phyloP scores from a whole-genome alignment of 2,888 invertebrate genomes.

The Lasioglossum lativentre region DNA sequence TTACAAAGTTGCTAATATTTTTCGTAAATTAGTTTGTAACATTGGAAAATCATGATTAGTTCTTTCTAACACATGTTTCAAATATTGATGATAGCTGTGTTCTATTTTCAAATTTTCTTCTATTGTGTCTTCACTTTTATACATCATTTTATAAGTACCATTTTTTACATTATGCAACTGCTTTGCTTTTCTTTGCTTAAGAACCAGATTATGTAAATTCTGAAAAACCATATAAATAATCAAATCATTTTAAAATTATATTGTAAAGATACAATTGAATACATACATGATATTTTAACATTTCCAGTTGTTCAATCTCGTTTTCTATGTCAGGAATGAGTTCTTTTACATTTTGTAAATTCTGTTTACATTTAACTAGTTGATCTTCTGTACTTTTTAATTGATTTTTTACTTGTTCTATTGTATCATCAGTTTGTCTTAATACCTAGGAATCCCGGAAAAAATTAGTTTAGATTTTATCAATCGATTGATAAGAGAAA shows the following conservation, averaged over 20 bases:
- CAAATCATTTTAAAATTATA: conserved; percentile 14
- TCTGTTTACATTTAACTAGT: conserved; percentile 77
- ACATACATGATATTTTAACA: conserved; percentile 84
- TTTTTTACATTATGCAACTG: conserved; percentile 86
- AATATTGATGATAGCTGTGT: conserved; percentile 86
- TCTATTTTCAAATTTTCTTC: conserved; percentile 87
- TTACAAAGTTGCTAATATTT: conserved; percentile 79
- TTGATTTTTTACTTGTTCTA: conserved; percentile 43
- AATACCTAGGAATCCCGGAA: conserved; percentile 25
- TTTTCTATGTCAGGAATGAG: conserved; percentile 78
- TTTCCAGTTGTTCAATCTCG: conserved; percentile 83
- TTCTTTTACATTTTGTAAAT: conserved; percentile 77
- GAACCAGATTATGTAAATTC: conserved; percentile 88
- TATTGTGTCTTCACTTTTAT: conserved; percentile 85
- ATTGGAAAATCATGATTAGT: conserved; percentile 88
- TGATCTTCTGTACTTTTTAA: conserved; percentile 75
- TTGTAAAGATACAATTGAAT: not conserved
- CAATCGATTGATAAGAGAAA: not conserved
- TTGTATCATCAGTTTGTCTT: conserved; percentile 28
- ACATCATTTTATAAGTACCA: conserved; percentile 82
- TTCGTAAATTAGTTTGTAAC: conserved; percentile 76
- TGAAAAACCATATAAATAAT: conserved; percentile 71
- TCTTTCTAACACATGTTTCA: conserved; percentile 87
- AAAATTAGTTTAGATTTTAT: not conserved
- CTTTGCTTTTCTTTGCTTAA: conserved; percentile 89